A percentile compares a stretch with the other conserved stretches of the same genome.
phyloP scores from a whole-genome alignment of 2,888 invertebrate genomes.

The Caenorhabditis parvicauda region DNA sequence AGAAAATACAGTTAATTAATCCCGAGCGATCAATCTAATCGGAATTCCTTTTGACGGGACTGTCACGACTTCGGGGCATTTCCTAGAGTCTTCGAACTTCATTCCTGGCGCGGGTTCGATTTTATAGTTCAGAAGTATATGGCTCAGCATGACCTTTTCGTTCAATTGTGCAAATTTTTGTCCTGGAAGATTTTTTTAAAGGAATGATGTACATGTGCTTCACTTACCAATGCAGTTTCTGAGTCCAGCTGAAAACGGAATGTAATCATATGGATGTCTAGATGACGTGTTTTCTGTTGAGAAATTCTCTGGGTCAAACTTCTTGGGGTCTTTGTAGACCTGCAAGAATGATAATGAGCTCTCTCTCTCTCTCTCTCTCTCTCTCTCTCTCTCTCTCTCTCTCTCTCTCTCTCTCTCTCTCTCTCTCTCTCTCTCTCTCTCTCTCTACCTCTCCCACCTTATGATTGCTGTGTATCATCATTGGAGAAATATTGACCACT shows the following conservation, averaged over 20 bases:
- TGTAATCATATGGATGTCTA: conserved; percentile 52
- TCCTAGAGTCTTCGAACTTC: conserved; percentile 5
- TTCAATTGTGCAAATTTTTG: conserved; percentile 66
- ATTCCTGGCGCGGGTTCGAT: conserved; percentile 7
- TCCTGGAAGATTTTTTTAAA: conserved; percentile 11
- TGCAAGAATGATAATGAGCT: conserved; percentile 23
- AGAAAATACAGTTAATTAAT: too few relatives aligned
- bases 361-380: too few relatives aligned
- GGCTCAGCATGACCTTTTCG: conserved; percentile 58
- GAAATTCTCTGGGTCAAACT: conserved; percentile 65
- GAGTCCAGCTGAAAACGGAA: conserved; percentile 60
- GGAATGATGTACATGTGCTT: conserved; percentile 4
- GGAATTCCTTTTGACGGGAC: conserved; percentile 25
- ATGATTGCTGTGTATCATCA: conserved; percentile 30
- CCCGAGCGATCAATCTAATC: conserved; percentile 11
- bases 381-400: not conserved
- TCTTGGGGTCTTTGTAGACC: conserved; percentile 58
- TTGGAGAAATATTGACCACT: conserved; percentile 20
- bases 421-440: not conserved
- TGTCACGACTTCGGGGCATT: conserved; percentile 16
- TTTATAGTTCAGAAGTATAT: conserved; percentile 14
- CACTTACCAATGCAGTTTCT: conserved; percentile 53
- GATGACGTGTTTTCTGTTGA: conserved; percentile 58
- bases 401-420: not conserved
- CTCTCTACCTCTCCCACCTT: not conserved